Percentiles rank a stretch among this genome's conserved stretches.
Evolutionary conservation across 2,797 vertebrate genomes (phyloP).

Genomic region (Bovichtus variegatus): DNA sequence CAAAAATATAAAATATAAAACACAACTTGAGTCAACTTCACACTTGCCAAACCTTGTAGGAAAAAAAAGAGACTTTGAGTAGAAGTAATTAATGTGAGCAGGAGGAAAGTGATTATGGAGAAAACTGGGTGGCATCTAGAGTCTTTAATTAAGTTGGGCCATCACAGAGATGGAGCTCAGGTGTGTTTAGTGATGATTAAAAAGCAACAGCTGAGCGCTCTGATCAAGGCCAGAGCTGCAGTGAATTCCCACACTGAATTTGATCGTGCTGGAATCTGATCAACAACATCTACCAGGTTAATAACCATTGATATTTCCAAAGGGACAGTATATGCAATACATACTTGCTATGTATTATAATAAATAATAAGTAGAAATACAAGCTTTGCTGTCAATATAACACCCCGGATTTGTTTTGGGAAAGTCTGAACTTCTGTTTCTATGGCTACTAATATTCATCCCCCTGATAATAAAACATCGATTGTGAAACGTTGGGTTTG

Average conservation of each 20-base stretch:
- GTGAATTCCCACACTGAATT: constrained; percentile 28
- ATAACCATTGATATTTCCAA: constrained; percentile 25
- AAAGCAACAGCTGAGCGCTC: constrained; percentile 62
- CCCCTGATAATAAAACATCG: constrained; percentile 18
- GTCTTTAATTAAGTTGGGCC: constrained; percentile 44
- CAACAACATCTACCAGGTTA: constrained; percentile 25
- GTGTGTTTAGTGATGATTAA: constrained; percentile 57
- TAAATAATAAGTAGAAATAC: constrained; percentile 19
- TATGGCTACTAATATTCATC: constrained; percentile 24
- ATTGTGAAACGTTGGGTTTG: constrained; percentile 23
- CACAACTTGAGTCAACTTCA: neutral
- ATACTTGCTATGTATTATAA: too few relatives aligned
- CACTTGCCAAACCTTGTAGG: neutral
- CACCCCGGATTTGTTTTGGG: neutral
- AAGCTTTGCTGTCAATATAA: neutral
- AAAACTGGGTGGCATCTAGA: constrained; percentile 40
- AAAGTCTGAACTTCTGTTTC: constrained; percentile 43
- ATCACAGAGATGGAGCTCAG: constrained; percentile 53
- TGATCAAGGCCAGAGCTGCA: constrained; percentile 36
- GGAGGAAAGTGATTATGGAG: constrained; percentile 37
- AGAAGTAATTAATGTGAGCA: constrained; percentile 49
- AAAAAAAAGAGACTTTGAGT: constrained; percentile 2
- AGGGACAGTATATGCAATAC: constrained; percentile 9
- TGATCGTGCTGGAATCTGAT: constrained; percentile 30
- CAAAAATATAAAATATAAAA: constrained; percentile 7